Percentiles rank a stretch among this genome's conserved stretches.
Conservation (phyloP, 1,140 invertebrate species). For the Cyphomyrmex costatus region DNA sequence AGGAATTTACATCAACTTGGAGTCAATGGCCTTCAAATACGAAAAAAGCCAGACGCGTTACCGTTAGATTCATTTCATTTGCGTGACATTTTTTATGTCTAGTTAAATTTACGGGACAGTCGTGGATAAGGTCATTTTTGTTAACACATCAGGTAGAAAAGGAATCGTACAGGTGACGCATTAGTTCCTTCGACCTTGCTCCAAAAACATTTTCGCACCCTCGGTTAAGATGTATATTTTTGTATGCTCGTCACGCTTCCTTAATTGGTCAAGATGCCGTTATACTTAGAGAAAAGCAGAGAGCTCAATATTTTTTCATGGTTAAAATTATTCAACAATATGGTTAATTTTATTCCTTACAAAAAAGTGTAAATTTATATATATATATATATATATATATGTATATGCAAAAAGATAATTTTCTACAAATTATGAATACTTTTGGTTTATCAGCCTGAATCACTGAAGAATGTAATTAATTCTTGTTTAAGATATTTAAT, state of each 20-base stretch:
- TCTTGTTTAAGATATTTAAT: neutral
- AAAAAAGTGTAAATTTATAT: constrained; percentile 40
- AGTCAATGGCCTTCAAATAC: constrained; percentile 60
- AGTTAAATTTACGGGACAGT: constrained; percentile 83
- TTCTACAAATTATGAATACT: constrained; percentile 1
- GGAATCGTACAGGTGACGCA: constrained; percentile 83
- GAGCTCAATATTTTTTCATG: constrained; percentile 58
- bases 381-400: no score
- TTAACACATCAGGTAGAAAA: constrained; percentile 73
- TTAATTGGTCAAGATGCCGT: constrained; percentile 65
- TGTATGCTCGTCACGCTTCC: constrained; percentile 32
- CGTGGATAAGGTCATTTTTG: constrained; percentile 78
- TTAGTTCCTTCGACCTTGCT: constrained; percentile 83
- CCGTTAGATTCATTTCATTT: constrained; percentile 60
- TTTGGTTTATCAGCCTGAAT: neutral
- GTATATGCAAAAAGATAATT: neutral
- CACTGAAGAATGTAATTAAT: neutral
- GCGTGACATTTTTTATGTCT: constrained; percentile 73
- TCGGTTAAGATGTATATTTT: constrained; percentile 28
- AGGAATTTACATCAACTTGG: neutral
- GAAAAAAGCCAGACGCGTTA: constrained; percentile 59
- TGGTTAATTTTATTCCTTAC: constrained; percentile 23
- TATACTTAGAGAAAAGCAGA: constrained; percentile 57
- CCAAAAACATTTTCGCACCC: constrained; percentile 80
- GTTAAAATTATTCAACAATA: constrained; percentile 45